Evolutionary conservation across 2,888 invertebrate species (phyloP), one percentile per base, ranked within the genome.

Genomic region (Hirtodrosophila confusa): DNA sequence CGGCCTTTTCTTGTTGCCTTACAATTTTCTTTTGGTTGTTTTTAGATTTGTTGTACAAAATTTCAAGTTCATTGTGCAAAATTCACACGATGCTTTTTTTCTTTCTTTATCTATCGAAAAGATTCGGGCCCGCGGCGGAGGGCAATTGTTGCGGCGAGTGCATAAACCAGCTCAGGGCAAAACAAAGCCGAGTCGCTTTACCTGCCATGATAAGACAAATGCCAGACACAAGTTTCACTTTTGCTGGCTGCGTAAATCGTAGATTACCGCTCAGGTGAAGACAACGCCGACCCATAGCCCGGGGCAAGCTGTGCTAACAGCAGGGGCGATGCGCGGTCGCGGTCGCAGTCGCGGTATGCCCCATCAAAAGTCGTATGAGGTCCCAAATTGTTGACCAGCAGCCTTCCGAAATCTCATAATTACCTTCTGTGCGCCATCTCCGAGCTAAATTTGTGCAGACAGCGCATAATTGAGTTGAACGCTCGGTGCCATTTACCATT

Each of bases 41-140:
- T 39, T 49, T 43, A 60, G 54, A 50, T 70, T 64, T 69, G 53
- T 67, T 61, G 62, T 64, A 82, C 72, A 83, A 74, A 17, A 69
- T 74, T 74, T 76, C 84, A 80, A 80, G 80, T 79, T 80, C 77
- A 80, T 83, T 83, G 80, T 80, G 77, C 74, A 47, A 76, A 80
- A 57, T 76, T 80, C 80, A 74, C 80, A 80, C 84, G 77, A 55
- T 60, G 54, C 49, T 66, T 29, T 40, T 44, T 8, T 10, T 4
- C 0, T 17, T 10, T 45, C 6, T 24, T 58, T 60, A 63, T 69
- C 80, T 69, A 48, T 24, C 57, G 54, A 58, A 69, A 62, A 66
- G 77, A 76, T 69, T 60, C 45, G 33, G 58, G 12, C 51, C 50
- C 35, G 17, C 50, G 37, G 27, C 31, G 50, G 51, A 29, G 36